Percentiles rank a stretch among this genome's conserved stretches.
Conservation (phyloP, 2,797 vertebrate species). For the Rhyacichthys aspro region DNA sequence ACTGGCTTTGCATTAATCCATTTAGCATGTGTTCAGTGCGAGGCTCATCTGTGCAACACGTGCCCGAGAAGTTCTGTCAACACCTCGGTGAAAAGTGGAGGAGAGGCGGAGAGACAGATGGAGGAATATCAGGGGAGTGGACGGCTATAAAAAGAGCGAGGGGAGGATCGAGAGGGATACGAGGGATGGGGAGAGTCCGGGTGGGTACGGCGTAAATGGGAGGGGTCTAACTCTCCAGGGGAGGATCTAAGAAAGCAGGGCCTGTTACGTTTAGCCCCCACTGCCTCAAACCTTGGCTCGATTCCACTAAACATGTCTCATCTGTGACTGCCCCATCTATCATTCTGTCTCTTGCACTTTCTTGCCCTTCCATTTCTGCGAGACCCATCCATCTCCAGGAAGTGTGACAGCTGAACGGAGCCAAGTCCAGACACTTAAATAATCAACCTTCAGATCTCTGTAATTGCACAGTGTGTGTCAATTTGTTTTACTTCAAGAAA, state of each 20-base stretch:
- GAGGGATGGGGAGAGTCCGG: slow-evolving; percentile 25
- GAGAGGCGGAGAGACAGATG: slow-evolving; percentile 53
- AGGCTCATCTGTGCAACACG: slow-evolving; percentile 63
- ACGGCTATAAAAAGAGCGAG: slow-evolving; percentile 56
- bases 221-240: slow-evolving; percentile 35
- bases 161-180: slow-evolving; percentile 28
- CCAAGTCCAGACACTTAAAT: slow-evolving; percentile 36
- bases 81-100: slow-evolving; percentile 51
- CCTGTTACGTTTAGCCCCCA: slow-evolving; percentile 54
- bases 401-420: slow-evolving; percentile 44
- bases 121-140: slow-evolving; percentile 48
- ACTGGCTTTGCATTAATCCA: slow-evolving; percentile 47
- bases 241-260: slow-evolving; percentile 53
- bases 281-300: slow-evolving; percentile 55
- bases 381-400: slow-evolving; percentile 57
- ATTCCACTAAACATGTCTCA: slow-evolving; percentile 58
- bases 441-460: slow-evolving; percentile 35
- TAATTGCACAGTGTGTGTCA: slow-evolving; percentile 31
- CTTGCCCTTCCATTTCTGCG: slow-evolving; percentile 10
- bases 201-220: slow-evolving; percentile 17
- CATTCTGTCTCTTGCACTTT: slow-evolving; percentile 59
- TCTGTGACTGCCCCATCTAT: slow-evolving; percentile 58
- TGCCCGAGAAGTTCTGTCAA: slow-evolving; percentile 70
- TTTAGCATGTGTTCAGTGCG: slow-evolving; percentile 54
- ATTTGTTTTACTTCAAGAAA: slow-evolving; percentile 36